phyloP scores from a whole-genome alignment of 2,888 invertebrate species.

The Limnephilus lunatus region DNA sequence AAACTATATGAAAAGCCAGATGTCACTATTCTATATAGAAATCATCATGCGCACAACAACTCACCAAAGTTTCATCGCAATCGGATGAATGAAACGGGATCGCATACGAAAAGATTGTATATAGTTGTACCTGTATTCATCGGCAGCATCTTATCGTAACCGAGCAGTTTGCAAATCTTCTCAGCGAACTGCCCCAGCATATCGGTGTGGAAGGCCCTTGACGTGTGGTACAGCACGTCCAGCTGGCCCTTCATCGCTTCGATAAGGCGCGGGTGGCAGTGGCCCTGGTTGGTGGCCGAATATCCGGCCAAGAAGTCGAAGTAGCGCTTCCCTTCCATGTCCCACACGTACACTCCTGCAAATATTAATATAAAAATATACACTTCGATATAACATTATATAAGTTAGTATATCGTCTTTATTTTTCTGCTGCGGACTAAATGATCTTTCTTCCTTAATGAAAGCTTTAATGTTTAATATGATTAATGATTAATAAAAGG shows the following conservation, averaged over 20 bases:
- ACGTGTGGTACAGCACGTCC: slow-evolving; percentile 82
- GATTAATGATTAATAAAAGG: too few species aligned
- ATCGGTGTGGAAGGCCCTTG: slow-evolving; percentile 87
- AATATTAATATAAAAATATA: slow-evolving; percentile 31
- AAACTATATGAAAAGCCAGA: too few species aligned
- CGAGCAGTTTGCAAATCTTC: slow-evolving; percentile 83
- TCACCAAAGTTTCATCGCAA: too few species aligned
- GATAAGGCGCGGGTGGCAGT: slow-evolving; percentile 86
- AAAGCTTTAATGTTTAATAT: too few species aligned
- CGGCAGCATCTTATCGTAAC: slow-evolving; percentile 87
- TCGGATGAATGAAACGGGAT: too few species aligned
- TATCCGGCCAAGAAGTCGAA: slow-evolving; percentile 89
- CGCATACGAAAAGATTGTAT: too few species aligned
- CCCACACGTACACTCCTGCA: slow-evolving; percentile 88
- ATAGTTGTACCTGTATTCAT: slow-evolving; percentile 84
- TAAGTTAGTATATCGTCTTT: too few species aligned
- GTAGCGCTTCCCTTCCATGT: slow-evolving; percentile 87
- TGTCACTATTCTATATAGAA: too few species aligned
- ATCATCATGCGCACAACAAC: too few species aligned
- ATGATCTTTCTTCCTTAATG: too few species aligned
- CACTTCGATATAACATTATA: background rate
- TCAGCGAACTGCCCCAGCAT: slow-evolving; percentile 86
- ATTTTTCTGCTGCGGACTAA: too few species aligned
- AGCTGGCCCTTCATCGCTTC: slow-evolving; percentile 79
- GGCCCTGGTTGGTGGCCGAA: slow-evolving; percentile 89